Evolutionary conservation across 1,140 invertebrate species (phyloP), one percentile per base, ranked within the genome.

Genomic region (Atta texana): DNA sequence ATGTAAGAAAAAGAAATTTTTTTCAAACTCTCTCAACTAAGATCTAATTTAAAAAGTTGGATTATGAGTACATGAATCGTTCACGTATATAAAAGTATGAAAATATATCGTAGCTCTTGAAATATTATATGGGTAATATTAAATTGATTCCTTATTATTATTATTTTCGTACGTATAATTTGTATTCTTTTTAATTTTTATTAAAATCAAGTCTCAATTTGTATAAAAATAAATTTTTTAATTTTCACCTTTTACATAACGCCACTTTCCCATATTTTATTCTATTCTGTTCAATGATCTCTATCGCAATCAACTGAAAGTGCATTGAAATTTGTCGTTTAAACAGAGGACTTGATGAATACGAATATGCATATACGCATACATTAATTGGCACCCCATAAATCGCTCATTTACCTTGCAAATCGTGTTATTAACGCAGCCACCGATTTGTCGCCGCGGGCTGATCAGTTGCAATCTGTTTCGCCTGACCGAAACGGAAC

Each of bases 361-460:
- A 69, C 34, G 59, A 21, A 87, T 82, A 87, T 78, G 18, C 55
- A 24, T 74, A 31, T 31, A 49, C 28, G 51, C 34, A 71, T 64
- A 55, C 34, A 82, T 87, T 87, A 87, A 87, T 84, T 87, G 78
- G 85, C 31, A 87, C 55, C 63, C 59, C 78, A 87, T 84, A 87
- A 87, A 87, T 87, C 85, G 57, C 49, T 78, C 63, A 53, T 71
- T 81, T 68, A 74, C 66, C 68, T 87, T 82, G 53, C 82, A 85
- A 77, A 76, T 69, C 77, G 68, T 49, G 77, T 87, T 87, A 87
- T 87, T 87, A 82, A 72, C 57, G 57, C 53, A 10, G 16, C 59
- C 53, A 34, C 76, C 78, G 64, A 66, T 84, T 82, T 82, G 85
- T 84, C 66, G 78, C 57, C 57, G 57, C 59, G n/a, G 68, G 49